A percentile compares a stretch with the other conserved stretches of the same genome.
These are phyloP conservation scores for Argynnis bischoffii DNA, from an alignment of 2,888 invertebrate genomes.

Conservation along the genomic window DNA sequence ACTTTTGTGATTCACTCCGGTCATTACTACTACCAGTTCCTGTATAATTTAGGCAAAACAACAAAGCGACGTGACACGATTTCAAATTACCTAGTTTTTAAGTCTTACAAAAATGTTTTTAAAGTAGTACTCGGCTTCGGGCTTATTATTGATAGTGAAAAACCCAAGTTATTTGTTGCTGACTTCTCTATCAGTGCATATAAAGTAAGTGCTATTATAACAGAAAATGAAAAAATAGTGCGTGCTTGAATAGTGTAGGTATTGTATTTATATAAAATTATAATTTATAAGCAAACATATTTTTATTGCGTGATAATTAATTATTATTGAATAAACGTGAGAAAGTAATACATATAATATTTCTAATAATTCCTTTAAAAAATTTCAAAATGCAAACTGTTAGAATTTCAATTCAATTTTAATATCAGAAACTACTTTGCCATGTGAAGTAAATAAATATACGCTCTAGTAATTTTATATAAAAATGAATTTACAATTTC, in stretches of 20 bases:
- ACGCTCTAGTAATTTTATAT: too few species aligned
- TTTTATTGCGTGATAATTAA: neutral
- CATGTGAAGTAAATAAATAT: too few species aligned
- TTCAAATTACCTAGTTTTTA: neutral
- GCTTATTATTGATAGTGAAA: neutral
- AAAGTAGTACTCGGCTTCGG: too few species aligned
- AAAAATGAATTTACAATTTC: too few species aligned
- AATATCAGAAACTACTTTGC: too few species aligned
- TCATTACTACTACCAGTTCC: neutral
- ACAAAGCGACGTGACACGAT: neutral
- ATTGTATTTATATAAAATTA: neutral
- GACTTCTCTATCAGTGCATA: neutral
- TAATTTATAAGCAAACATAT: neutral
- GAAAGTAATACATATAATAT: neutral
- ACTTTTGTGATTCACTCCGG: slow-evolving; percentile 9
- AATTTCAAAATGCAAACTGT: too few species aligned
- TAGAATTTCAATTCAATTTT: too few species aligned
- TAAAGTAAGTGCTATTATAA: neutral
- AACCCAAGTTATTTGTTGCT: neutral
- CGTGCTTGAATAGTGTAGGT: neutral
- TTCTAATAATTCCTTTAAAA: neutral
- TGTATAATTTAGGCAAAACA: neutral
- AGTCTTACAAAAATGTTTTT: neutral
- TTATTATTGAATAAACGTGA: neutral
- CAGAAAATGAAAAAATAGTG: neutral